phyloP scores from a whole-genome alignment of 1,140 invertebrate species.

The Pseudoatta argentina region DNA sequence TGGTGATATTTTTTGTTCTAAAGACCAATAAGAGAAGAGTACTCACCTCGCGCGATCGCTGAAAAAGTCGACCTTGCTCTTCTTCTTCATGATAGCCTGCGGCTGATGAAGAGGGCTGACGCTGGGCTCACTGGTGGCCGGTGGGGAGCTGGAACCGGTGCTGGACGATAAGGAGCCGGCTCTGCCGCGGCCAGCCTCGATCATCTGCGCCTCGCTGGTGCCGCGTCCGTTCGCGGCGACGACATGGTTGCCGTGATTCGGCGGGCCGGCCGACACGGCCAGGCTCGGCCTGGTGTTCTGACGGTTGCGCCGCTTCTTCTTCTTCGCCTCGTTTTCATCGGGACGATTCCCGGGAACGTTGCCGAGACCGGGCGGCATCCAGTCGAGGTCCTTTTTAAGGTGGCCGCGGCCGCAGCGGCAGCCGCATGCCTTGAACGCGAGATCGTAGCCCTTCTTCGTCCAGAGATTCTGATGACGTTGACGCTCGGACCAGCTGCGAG shows the following conservation, averaged over 20 bases:
- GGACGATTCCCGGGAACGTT: conserved; percentile 83
- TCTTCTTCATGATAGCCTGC: conserved; percentile 90
- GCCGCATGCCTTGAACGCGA: conserved; percentile 96
- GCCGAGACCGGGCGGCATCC: conserved; percentile 90
- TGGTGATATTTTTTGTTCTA: too few relatives aligned
- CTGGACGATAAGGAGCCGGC: conserved; percentile 90
- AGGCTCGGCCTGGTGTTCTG: conserved; percentile 89
- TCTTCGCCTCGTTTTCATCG: conserved; percentile 89
- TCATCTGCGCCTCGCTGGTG: conserved; percentile 78
- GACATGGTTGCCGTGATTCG: conserved; percentile 77
- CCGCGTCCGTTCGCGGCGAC: conserved; percentile 79
- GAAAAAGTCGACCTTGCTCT: conserved; percentile 92
- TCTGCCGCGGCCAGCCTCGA: conserved; percentile 86
- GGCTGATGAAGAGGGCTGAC: conserved; percentile 88
- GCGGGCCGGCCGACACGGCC: conserved; percentile 85
- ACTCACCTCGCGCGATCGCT: conserved; percentile 93
- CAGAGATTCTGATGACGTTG: conserved; percentile 97
- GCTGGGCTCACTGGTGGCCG: conserved; percentile 90
- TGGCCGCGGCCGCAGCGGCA: conserved; percentile 96
- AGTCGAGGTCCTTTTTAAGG: conserved; percentile 97
- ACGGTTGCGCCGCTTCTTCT: conserved; percentile 91
- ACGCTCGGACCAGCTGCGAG: conserved; percentile 96
- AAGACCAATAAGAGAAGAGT: neutral
- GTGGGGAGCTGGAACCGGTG: conserved; percentile 90
- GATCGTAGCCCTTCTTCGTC: conserved; percentile 98